phyloP scores from a whole-genome alignment of 1,140 invertebrate species.

The Heterodera carotae region DNA sequence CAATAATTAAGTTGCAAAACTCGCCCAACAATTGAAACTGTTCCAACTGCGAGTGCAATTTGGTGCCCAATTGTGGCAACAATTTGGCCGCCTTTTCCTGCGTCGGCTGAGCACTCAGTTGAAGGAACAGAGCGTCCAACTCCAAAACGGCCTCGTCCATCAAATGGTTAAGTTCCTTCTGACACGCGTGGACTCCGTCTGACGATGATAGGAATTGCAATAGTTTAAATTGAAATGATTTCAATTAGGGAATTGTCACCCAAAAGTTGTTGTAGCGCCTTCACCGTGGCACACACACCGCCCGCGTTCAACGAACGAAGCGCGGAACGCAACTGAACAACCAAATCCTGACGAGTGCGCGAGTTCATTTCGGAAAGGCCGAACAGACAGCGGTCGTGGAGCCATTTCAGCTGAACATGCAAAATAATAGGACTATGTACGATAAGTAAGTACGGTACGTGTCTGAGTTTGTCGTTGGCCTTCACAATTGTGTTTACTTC shows the following conservation, averaged over 20 bases:
- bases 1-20: neutral
- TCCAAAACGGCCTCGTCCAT: conserved; percentile 49
- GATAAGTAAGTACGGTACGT: neutral
- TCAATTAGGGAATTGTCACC: too few species aligned
- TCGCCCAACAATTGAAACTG: conserved; percentile 60
- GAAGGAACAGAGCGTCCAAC: conserved; percentile 54
- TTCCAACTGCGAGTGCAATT: conserved; percentile 55
- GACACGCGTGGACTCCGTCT: conserved; percentile 35
- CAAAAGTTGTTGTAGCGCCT: conserved; percentile 27
- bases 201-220: too few species aligned
- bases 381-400: conserved; percentile 49
- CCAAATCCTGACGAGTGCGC: conserved; percentile 38
- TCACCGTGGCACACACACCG: conserved; percentile 9
- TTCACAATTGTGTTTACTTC: conserved; percentile 46
- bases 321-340: conserved; percentile 47
- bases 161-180: conserved; percentile 49
- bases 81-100: conserved; percentile 39
- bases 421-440: neutral
- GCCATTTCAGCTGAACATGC: conserved; percentile 38
- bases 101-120: conserved; percentile 38
- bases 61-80: conserved; percentile 41
- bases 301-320: conserved; percentile 36
- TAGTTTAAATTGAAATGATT: too few species aligned
- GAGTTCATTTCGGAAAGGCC: conserved; percentile 38
- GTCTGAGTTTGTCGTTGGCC: conserved; percentile 48